phyloP scores from a whole-genome alignment of 2,113 vertebrate species.

The Sylvietta virens region DNA sequence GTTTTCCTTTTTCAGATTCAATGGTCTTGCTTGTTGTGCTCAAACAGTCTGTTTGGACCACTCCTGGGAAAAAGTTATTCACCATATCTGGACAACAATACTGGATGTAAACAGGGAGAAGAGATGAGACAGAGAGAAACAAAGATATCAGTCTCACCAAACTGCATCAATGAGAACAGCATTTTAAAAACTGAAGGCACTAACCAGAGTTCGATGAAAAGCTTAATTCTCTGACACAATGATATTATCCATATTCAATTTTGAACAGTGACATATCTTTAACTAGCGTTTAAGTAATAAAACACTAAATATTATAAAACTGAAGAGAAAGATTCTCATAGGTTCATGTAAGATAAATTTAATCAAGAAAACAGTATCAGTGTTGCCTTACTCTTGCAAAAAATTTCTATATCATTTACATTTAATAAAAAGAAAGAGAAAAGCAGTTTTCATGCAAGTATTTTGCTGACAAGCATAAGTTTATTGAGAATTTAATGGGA shows the following conservation, averaged over 20 bases:
- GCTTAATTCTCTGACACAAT: neutral
- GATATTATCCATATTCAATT: neutral
- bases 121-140: neutral
- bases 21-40: conserved; percentile 28
- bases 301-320: neutral
- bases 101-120: conserved; percentile 63
- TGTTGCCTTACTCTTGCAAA: neutral
- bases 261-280: neutral
- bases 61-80: conserved; percentile 65
- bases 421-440: neutral
- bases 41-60: conserved; percentile 50
- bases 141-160: neutral
- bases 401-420: neutral
- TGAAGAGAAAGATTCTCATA: neutral
- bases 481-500: neutral
- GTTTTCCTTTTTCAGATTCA: conserved; percentile 84
- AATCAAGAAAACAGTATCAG: neutral
- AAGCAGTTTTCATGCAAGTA: neutral
- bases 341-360: neutral
- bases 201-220: neutral
- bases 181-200: neutral
- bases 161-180: neutral
- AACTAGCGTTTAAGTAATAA: neutral
- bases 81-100: conserved; percentile 80
- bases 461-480: neutral